These are phyloP conservation scores for Empidonax traillii DNA, from an alignment of 2,113 vertebrate species.

Conservation along the genomic window DNA sequence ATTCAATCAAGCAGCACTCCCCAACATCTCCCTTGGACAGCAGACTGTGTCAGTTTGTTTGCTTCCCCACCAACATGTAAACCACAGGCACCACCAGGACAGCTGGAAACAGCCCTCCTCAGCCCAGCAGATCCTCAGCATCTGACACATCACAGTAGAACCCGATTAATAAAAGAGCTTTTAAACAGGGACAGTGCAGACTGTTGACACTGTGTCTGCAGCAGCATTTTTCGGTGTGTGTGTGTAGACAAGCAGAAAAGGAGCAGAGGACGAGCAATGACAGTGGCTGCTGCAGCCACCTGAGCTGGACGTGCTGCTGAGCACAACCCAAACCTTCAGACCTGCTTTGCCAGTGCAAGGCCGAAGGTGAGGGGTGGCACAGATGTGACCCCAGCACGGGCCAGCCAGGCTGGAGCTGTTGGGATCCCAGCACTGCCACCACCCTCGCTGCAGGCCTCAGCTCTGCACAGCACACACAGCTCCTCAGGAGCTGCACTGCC, in stretches of 20 bases:
- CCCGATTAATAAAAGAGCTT: neutral
- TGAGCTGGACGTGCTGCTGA: neutral
- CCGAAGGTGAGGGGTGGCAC: neutral
- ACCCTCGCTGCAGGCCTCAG: neutral
- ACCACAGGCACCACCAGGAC: neutral
- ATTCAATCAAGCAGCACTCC: neutral
- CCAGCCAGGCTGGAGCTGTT: neutral
- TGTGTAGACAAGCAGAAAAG: neutral
- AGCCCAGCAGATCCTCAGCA: neutral
- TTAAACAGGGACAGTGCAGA: neutral
- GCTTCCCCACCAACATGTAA: neutral
- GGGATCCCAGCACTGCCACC: neutral
- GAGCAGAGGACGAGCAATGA: neutral
- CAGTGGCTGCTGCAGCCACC: neutral
- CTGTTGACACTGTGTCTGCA: neutral
- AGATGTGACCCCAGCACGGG: neutral
- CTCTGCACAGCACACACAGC: neutral
- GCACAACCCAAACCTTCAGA: neutral
- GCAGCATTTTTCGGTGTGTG: neutral
- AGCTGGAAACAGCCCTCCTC: neutral
- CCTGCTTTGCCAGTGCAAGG: neutral
- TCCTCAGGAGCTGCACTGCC: neutral
- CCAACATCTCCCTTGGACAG: neutral
- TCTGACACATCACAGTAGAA: neutral
- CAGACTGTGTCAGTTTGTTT: neutral